Evolutionary conservation across 2,113 vertebrate species (phyloP).

Genomic region (Melanostigma gelatinosum): DNA sequence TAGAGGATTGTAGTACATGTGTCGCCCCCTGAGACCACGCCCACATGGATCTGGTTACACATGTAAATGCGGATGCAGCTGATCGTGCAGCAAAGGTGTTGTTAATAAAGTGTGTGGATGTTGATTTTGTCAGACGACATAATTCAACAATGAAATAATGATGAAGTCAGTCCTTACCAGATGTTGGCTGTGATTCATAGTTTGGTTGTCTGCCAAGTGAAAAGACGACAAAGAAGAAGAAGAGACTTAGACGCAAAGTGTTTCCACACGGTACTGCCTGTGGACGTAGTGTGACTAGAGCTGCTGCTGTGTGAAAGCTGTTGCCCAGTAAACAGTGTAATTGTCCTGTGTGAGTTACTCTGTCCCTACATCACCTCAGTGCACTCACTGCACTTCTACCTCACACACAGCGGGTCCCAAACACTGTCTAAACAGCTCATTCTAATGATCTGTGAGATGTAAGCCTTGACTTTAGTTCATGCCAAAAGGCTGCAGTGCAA

Average conservation of each 20-base stretch:
- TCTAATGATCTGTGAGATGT: slow-evolving; percentile 27
- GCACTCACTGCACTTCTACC: slow-evolving; percentile 17
- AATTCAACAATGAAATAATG: neutral
- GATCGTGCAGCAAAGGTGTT: neutral
- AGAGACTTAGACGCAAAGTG: neutral
- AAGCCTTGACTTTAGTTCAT: slow-evolving; percentile 9
- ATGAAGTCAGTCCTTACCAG: neutral
- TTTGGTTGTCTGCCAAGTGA: neutral
- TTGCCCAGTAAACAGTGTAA: neutral
- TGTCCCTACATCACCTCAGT: slow-evolving; percentile 37
- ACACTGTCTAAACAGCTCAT: slow-evolving; percentile 37
- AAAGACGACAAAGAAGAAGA: neutral
- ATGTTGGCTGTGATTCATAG: neutral
- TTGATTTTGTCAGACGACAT: neutral
- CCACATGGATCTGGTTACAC: neutral
- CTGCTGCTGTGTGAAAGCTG: neutral
- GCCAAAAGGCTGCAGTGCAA: slow-evolving; percentile 16
- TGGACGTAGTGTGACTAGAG: neutral
- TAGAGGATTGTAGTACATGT: neutral
- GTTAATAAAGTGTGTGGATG: neutral
- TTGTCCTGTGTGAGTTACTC: neutral
- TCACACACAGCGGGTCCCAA: slow-evolving; percentile 24
- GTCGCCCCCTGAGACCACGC: neutral
- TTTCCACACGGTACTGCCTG: neutral
- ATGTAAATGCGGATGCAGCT: neutral